Conservation (phyloP, 2,113 vertebrate species). For the Calypte anna region DNA sequence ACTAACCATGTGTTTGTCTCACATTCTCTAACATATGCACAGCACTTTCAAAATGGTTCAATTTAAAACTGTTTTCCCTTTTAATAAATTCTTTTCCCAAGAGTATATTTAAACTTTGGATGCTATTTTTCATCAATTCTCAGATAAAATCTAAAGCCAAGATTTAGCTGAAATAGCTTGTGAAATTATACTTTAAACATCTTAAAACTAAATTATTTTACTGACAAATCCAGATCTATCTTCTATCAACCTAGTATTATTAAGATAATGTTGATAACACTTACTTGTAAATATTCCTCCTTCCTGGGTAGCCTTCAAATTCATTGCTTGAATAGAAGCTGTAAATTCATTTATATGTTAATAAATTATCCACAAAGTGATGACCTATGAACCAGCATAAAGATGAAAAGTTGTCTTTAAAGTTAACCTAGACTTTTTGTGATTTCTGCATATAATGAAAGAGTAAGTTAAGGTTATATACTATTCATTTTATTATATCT, state of each 20-base stretch:
- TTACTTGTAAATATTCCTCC: constrained; percentile 85
- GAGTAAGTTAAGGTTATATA: background rate
- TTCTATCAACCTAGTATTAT: background rate
- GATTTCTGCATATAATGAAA: background rate
- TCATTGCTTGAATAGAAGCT: constrained; percentile 86
- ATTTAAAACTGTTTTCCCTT: background rate
- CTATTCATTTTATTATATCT: background rate
- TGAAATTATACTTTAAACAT: background rate
- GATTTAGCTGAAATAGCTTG: background rate
- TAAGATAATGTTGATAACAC: constrained; percentile 20
- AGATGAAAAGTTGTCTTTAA: background rate
- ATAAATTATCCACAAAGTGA: constrained; percentile 50
- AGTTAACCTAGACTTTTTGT: constrained; percentile 26
- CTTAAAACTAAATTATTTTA: background rate
- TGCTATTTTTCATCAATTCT: background rate
- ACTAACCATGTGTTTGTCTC: background rate
- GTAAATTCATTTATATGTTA: constrained; percentile 68
- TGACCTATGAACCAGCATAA: constrained; percentile 2
- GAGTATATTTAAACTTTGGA: background rate
- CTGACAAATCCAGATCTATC: background rate
- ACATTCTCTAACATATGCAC: background rate
- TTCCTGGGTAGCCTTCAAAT: constrained; percentile 84
- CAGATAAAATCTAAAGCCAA: background rate
- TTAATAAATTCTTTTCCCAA: background rate
- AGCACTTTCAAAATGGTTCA: background rate